Base-by-base conservation (phyloP, 2,888 invertebrate species). In the Ectemnius continuus region DNA sequence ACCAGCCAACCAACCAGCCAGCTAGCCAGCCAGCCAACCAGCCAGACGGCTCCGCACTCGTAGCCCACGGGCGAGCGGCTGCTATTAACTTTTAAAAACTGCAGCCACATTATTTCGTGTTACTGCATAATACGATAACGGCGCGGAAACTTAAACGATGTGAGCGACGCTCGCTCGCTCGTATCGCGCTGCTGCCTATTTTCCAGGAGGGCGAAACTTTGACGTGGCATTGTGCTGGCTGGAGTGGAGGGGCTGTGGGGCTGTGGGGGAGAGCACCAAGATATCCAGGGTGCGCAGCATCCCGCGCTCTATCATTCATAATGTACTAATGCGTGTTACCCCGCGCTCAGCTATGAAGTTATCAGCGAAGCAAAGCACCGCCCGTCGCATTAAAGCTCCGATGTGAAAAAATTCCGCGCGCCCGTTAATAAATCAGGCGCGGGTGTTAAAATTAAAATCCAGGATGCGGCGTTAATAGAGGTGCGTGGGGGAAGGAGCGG, bases 61-160 rank as follows among this genome's bases (percentile, higher is more conserved):
- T 36, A 36, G 36, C 36, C 36, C 36, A 36, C 36, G 36, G 36
- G 11, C 36, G 36, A 11, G 36, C 36, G 36, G 36, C 14, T 52
- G 52, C 16, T 52, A 52, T 52, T 52, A 52, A 52, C 14, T 52
- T 52, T 36, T 52, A 52, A 52, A 52, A 52, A 52, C 52, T 52
- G 56, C 59, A 28, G 48, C 36, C 45, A 58, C 52, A 70, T 45
- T 14, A 36, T 58, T 18, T 28, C 8, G 13, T 14, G n/a, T n/a
- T 28, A 62, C 48, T 26, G 62, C 26, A 23, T 62, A 62, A 62
- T 48, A 48, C 52, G 62, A 62, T 62, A 62, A 62, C 62, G n/a
- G 26, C 23, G 48, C 13, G 52, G 61, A 47, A 62, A 52, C 62
- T 62, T 47, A 20, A 62, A 48, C 62, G 62, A 36, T 36, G 36